phyloP scores from a whole-genome alignment of 2,888 invertebrate genomes.

The Teleogryllus oceanicus region DNA sequence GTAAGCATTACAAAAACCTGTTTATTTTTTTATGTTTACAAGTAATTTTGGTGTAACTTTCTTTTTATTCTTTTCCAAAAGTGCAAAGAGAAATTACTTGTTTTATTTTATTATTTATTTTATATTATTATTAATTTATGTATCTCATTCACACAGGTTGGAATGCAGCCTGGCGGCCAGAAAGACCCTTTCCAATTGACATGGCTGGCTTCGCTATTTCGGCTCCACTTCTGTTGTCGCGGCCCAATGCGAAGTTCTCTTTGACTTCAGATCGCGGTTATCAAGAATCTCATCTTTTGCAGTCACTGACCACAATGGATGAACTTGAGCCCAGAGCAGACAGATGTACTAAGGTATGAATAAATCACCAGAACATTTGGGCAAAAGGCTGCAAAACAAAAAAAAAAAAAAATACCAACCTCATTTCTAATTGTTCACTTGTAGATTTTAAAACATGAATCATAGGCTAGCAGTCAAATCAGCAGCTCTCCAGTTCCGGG shows the following conservation, averaged over 20 bases:
- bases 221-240: constrained; percentile 65
- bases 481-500: constrained; percentile 25
- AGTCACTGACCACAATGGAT: constrained; percentile 58
- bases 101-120: too few species aligned
- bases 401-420: too few species aligned
- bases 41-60: too few species aligned
- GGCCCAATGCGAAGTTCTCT: constrained; percentile 73
- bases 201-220: constrained; percentile 97
- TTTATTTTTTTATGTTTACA: too few species aligned
- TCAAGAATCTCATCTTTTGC: constrained; percentile 81
- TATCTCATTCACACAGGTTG: constrained; percentile 47
- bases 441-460: too few species aligned
- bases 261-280: constrained; percentile 83
- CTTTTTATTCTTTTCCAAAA: too few species aligned
- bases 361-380: not conserved
- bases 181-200: constrained; percentile 91
- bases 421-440: too few species aligned
- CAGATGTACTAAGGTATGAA: constrained; percentile 72
- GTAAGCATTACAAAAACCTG: too few species aligned
- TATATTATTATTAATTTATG: too few species aligned
- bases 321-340: constrained; percentile 89
- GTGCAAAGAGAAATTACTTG: too few species aligned
- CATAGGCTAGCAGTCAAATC: too few species aligned
- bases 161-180: constrained; percentile 81
- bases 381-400: too few species aligned